Conservation (phyloP, 2,113 vertebrate genomes). For the Sphyrna mokarran region DNA sequence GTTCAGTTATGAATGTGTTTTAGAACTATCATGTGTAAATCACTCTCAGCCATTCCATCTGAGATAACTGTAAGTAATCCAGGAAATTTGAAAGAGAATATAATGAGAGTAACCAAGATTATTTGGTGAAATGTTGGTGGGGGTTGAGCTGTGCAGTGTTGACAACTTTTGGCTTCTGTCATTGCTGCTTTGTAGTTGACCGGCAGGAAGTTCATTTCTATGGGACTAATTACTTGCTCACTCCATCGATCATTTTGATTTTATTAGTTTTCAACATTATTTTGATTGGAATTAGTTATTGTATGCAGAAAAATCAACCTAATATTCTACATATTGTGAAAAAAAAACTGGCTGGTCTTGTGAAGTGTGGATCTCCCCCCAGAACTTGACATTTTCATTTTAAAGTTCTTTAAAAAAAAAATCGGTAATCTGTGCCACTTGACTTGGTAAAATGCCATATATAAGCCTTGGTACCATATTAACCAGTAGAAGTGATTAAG, state of each 20-base stretch:
- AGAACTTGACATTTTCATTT: background rate
- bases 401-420: background rate
- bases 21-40: background rate
- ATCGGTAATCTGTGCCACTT: background rate
- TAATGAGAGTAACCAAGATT: too few species aligned
- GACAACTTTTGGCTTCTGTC: background rate
- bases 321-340: background rate
- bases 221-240: background rate
- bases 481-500: background rate
- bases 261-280: background rate
- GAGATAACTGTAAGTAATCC: background rate
- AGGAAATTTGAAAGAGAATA: background rate
- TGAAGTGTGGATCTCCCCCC: background rate
- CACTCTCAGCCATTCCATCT: background rate
- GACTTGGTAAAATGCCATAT: slow-evolving; percentile 3
- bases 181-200: background rate
- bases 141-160: background rate
- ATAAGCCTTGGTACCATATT: background rate
- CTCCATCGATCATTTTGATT: background rate
- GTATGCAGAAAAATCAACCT: background rate
- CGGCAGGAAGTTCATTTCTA: background rate
- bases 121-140: background rate
- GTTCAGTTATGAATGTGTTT: background rate
- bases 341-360: background rate
- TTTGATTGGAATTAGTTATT: background rate